A percentile compares a stretch with the other conserved stretches of the same genome.
phyloP scores from a whole-genome alignment of 2,797 vertebrate genomes.

The Sandelia bainsii region DNA sequence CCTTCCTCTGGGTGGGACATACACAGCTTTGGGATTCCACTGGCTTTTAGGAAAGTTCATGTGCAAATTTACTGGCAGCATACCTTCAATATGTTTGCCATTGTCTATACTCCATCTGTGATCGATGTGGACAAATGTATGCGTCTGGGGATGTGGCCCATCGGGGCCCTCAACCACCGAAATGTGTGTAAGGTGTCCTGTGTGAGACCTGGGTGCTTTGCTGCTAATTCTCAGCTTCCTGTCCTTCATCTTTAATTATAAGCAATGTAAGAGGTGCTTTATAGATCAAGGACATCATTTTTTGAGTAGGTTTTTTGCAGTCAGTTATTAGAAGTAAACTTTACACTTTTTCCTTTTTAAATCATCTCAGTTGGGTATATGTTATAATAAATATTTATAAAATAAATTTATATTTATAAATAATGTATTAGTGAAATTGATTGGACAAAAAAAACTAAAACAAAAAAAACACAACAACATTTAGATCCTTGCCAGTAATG shows the following conservation, averaged over 20 bases:
- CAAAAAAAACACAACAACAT: no score
- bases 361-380: no score
- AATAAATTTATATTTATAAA: no score
- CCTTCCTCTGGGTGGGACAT: conserved; percentile 88
- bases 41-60: conserved; percentile 92
- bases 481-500: no score
- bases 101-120: conserved; percentile 89
- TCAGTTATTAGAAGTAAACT: no score
- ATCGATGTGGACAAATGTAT: conserved; percentile 91
- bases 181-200: conserved; percentile 83
- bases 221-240: conserved; percentile 88
- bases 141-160: conserved; percentile 87
- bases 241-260: conserved; percentile 86
- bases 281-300: no score
- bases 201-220: conserved; percentile 83
- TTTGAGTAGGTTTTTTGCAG: no score
- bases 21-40: conserved; percentile 88
- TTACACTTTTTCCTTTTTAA: no score
- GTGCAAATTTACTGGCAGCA: conserved; percentile 90
- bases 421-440: no score
- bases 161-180: conserved; percentile 91
- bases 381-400: no score
- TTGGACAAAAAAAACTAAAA: no score
- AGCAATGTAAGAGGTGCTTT: conserved; percentile 51
- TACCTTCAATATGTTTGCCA: conserved; percentile 92